Conservation (phyloP, 1,140 invertebrate genomes). For the Nasonia vitripennis region DNA sequence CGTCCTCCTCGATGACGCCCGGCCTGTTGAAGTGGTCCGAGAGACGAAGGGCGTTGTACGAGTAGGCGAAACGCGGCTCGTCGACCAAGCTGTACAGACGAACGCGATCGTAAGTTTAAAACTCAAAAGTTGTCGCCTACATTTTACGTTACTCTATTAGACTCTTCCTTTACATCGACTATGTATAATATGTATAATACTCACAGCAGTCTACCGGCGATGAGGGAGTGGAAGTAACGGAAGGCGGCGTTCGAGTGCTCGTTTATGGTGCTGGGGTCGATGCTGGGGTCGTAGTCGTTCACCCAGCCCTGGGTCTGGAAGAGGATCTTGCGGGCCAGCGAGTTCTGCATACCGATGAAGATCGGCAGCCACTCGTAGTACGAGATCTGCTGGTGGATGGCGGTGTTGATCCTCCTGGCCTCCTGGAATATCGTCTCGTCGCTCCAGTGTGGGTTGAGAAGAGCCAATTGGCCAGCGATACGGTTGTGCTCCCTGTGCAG, state of each 20-base stretch:
- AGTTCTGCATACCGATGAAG: slow-evolving; percentile 82
- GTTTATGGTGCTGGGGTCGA: slow-evolving; percentile 88
- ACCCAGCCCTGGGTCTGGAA: slow-evolving; percentile 82
- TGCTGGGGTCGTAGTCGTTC: slow-evolving; percentile 88
- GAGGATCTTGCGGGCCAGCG: slow-evolving; percentile 82
- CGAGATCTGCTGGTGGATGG: slow-evolving; percentile 88
- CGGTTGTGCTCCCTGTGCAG: slow-evolving; percentile 93
- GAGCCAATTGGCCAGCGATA: slow-evolving; percentile 82
- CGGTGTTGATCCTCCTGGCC: slow-evolving; percentile 85
- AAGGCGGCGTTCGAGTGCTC: slow-evolving; percentile 91
- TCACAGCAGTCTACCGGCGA: slow-evolving; percentile 87
- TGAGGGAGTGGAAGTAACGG: slow-evolving; percentile 90
- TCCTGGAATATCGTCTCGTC: slow-evolving; percentile 93
- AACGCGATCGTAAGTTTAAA: too few species aligned
- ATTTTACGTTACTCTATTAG: too few species aligned
- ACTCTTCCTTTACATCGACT: too few species aligned
- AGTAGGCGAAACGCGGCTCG: slow-evolving; percentile 76
- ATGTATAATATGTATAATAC: slow-evolving; percentile 58
- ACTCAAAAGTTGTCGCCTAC: too few species aligned
- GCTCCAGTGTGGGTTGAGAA: slow-evolving; percentile 90
- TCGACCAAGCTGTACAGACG: slow-evolving; percentile 77
- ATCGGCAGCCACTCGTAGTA: slow-evolving; percentile 92
- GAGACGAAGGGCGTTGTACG: slow-evolving; percentile 75
- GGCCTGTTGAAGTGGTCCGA: slow-evolving; percentile 88
- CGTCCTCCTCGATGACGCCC: slow-evolving; percentile 79